These are phyloP conservation scores for Leucophenga varia DNA, from an alignment of 1,140 invertebrate species.

Conservation along the genomic window DNA sequence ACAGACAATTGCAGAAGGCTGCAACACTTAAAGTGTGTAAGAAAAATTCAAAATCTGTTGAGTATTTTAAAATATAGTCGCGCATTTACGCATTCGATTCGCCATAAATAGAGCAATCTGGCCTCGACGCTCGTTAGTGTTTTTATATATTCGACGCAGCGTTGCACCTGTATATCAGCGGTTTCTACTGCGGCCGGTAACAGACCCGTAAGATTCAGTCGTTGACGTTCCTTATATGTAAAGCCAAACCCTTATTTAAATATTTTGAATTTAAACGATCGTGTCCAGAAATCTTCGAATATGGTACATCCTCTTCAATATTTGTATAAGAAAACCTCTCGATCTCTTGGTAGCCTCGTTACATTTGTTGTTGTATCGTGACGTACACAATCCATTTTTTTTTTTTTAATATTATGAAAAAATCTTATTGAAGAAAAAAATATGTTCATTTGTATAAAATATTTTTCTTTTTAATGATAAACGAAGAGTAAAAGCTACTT, in stretches of 20 bases:
- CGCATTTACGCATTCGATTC: constrained; percentile 80
- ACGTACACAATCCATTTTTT: too few relatives aligned
- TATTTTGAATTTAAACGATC: neutral
- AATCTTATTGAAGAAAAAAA: too few relatives aligned
- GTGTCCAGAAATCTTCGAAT: neutral
- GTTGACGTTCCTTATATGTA: constrained; percentile 81
- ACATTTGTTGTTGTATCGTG: too few relatives aligned
- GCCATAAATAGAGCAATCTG: constrained; percentile 78
- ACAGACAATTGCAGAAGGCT: neutral
- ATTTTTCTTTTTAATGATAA: too few relatives aligned
- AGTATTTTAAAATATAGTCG: constrained; percentile 94
- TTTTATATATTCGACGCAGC: constrained; percentile 70
- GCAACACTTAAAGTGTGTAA: constrained; percentile 80
- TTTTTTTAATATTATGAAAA: too few relatives aligned
- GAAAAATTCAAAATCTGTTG: constrained; percentile 88
- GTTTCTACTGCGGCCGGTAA: constrained; percentile 77
- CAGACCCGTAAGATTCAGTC: constrained; percentile 81
- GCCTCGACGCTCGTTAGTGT: constrained; percentile 73
- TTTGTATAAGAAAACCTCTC: too few relatives aligned
- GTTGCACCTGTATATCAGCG: constrained; percentile 79
- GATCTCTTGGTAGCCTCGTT: too few relatives aligned
- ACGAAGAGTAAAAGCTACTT: too few relatives aligned
- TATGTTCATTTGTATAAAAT: too few relatives aligned
- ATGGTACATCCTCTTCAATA: neutral
- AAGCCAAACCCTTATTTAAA: constrained; percentile 75